These are phyloP conservation scores for Mixornis gularis DNA, from an alignment of 2,113 vertebrate species.

Conservation along the genomic window DNA sequence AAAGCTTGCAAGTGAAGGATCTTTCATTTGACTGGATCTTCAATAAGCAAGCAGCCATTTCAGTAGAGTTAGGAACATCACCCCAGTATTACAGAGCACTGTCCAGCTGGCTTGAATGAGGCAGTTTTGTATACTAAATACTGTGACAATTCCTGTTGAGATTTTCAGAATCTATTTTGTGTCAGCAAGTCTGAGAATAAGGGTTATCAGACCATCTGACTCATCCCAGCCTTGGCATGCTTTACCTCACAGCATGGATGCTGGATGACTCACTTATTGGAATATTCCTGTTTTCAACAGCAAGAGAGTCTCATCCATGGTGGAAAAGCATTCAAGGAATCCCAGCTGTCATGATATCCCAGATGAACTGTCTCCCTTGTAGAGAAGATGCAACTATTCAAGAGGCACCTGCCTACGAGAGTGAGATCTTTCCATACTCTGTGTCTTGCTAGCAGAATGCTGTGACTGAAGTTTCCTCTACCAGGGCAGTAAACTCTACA, in stretches of 20 bases:
- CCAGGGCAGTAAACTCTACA: background rate
- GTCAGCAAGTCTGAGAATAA: conserved; percentile 27
- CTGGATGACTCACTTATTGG: conserved; percentile 21
- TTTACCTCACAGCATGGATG: conserved; percentile 31
- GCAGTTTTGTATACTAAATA: background rate
- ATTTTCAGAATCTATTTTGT: conserved; percentile 20
- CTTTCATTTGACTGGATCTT: background rate
- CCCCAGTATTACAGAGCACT: background rate
- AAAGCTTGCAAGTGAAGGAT: background rate
- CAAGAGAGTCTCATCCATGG: background rate
- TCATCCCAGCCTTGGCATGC: conserved; percentile 5
- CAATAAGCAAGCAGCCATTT: background rate
- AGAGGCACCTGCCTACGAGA: background rate
- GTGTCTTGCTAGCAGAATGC: rapidly evolving
- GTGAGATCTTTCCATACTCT: background rate
- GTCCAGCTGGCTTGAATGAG: background rate
- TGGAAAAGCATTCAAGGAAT: conserved; percentile 47
- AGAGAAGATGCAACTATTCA: background rate
- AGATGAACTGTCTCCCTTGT: background rate
- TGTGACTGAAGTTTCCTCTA: background rate
- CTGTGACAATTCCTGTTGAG: background rate
- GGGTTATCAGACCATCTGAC: conserved; percentile 33
- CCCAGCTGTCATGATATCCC: background rate
- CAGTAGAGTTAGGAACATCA: background rate
- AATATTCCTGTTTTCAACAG: conserved; percentile 32